A percentile compares a stretch with the other conserved stretches of the same genome.
Conservation (phyloP, 2,888 invertebrate genomes). For the Gnatocerus cornutus region DNA sequence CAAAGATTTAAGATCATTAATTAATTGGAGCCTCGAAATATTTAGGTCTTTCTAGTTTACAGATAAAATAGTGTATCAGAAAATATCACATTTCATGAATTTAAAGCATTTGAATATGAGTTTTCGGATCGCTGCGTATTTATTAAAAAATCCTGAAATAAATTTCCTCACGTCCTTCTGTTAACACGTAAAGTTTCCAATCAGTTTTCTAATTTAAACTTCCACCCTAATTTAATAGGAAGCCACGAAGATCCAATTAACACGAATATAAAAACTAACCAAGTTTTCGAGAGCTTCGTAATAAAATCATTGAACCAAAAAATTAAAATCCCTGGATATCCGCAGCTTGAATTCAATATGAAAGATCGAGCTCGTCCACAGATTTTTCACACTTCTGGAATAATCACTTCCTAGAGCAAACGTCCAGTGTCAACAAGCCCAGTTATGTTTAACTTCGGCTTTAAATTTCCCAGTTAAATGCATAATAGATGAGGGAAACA, state of each 20-base stretch:
- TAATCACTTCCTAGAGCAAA: too few species aligned
- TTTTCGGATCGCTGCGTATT: too few species aligned
- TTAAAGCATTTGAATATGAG: too few species aligned
- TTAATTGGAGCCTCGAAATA: too few species aligned
- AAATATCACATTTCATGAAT: too few species aligned
- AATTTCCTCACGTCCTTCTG: too few species aligned
- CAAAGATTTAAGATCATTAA: too few species aligned
- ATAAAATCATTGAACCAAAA: conserved; percentile 8
- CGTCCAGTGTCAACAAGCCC: neutral
- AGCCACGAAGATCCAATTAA: conserved; percentile 6
- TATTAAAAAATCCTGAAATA: too few species aligned
- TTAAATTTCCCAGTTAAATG: conserved; percentile 18
- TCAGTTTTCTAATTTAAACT: conserved; percentile 2
- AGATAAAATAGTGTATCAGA: too few species aligned
- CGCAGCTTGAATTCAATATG: neutral
- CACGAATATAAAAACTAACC: conserved; percentile 6
- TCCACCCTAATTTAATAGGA: neutral
- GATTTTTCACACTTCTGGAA: too few species aligned
- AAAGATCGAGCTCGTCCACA: neutral
- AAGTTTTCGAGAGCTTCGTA: neutral
- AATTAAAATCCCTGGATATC: conserved; percentile 6
- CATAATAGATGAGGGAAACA: conserved; percentile 7
- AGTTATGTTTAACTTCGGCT: conserved; percentile 4
- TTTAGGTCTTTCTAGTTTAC: too few species aligned
- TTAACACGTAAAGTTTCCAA: too few species aligned